Conservation (phyloP, 37 sponge, comb jelly and placozoan genomes). For the Amphimedon queenslandica region DNA sequence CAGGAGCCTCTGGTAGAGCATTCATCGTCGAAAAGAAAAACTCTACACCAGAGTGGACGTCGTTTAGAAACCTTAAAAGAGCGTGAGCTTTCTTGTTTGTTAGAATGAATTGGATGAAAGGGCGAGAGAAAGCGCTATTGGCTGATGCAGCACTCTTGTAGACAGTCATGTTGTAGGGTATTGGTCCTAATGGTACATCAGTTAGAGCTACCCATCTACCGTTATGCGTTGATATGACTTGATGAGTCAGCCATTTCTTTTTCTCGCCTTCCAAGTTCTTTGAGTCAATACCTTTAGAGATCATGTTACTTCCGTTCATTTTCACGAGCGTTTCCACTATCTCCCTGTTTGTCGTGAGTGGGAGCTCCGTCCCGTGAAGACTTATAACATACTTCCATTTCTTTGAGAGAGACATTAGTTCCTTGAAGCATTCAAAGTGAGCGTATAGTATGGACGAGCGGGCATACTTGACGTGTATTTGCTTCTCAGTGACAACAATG, state of each 20-base stretch:
- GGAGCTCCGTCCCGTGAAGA: background rate
- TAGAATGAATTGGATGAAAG: background rate
- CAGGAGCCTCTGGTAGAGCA: background rate
- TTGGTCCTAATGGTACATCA: background rate
- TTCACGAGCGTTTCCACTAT: background rate
- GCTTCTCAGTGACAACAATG: background rate
- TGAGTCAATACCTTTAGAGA: background rate
- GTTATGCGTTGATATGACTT: background rate
- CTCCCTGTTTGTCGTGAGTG: background rate
- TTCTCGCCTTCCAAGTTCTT: background rate
- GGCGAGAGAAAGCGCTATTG: background rate
- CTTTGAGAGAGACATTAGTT: background rate
- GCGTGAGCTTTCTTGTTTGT: background rate
- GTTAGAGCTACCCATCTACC: background rate
- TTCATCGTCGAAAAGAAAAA: conserved; percentile 6
- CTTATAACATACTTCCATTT: conserved; percentile 2
- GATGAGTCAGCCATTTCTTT: background rate
- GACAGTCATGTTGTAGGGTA: background rate
- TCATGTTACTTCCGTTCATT: background rate
- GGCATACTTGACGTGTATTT: background rate
- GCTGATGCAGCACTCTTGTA: conserved; percentile 15
- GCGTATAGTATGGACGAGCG: background rate
- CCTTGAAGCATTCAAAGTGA: background rate
- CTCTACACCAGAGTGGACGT: conserved; percentile 1
- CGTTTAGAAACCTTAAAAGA: background rate